Conservation (phyloP, 2,888 invertebrate species). For the Lagria hirta region DNA sequence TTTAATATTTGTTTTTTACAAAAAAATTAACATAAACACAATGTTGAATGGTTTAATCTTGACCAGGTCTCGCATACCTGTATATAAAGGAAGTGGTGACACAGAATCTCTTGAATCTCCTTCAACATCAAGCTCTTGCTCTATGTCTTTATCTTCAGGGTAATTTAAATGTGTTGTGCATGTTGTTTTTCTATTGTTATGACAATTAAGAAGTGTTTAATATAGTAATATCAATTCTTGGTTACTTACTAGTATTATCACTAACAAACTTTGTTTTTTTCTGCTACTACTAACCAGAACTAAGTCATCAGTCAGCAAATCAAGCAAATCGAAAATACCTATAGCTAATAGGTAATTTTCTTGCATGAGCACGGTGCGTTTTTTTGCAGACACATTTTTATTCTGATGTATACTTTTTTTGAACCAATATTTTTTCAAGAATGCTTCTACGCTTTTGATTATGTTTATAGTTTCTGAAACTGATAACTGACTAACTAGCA, state of each 20-base stretch:
- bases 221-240: conserved; percentile 4
- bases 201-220: conserved; percentile 3
- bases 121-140: conserved; percentile 54
- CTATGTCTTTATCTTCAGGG: conserved; percentile 55
- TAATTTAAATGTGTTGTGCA: conserved; percentile 42
- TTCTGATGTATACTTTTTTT: conserved; percentile 4
- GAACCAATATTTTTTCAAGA: neutral
- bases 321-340: conserved; percentile 51
- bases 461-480: conserved; percentile 4
- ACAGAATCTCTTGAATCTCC: conserved; percentile 53
- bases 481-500: conserved; percentile 44
- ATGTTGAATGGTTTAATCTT: too few relatives aligned
- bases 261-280: conserved; percentile 32
- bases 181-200: conserved; percentile 5
- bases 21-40: neutral
- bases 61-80: conserved; percentile 67
- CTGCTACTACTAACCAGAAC: conserved; percentile 42
- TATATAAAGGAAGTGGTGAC: conserved; percentile 63
- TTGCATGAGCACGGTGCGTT: conserved; percentile 7
- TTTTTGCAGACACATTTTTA: conserved; percentile 12
- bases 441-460: conserved; percentile 7
- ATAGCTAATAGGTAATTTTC: conserved; percentile 45
- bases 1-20: too few relatives aligned
- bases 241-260: conserved; percentile 13
- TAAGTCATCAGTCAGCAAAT: conserved; percentile 48